Base-by-base conservation (phyloP, 2,888 invertebrate species). In the Eupithecia pulchellata region DNA sequence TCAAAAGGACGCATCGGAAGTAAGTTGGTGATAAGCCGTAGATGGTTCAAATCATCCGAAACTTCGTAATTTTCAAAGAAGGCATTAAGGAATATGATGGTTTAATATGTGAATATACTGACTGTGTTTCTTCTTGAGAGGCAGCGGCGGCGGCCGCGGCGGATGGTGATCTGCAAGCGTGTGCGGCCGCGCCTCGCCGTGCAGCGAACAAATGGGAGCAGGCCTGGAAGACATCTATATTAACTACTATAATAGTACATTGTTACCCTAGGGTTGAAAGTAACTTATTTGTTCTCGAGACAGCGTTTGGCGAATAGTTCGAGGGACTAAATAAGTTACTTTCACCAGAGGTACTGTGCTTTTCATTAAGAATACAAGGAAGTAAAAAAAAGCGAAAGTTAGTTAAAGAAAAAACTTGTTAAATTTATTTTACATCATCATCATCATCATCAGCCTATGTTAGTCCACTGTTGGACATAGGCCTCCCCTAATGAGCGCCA, bases 101-200 rank as follows among this genome's bases (percentile, higher is more conserved):
- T 52, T 52, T 52, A 52, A 25, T 64, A 8, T 34, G 36, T 52
- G 60, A 60, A 9, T 20, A 84, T 92, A 97, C 98, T 97, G 96
- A 98, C 98, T 98, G 95, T 99, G 97, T 91, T 97, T 97, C 92
- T 98, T 98, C 95, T 99, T 99, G 61, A 97, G 96, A 57, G 99
- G 99, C 77, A 99, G 93, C 64, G 99, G 99, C 75, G 99, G 99
- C 75, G 98, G 97, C 57, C 98, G 97, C 80, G 96, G 96, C 77
- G 92, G 89, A 77, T 93, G 91, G 79, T 93, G 92, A 79, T 93
- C 93, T 65, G 93, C 94, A 73, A 94, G 84, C 78, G 94, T 94
- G 81, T 94, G 94, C 77, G 94, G 94, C 57, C 94, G 88, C 79
- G 90, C 88, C 71, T 93, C 94, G 71, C 90, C 91, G 84, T 93